A percentile compares a stretch with the other conserved stretches of the same genome.
These are phyloP conservation scores for Brachionus paranguensis DNA, from an alignment of 1,140 invertebrate species.

Conservation along the genomic window DNA sequence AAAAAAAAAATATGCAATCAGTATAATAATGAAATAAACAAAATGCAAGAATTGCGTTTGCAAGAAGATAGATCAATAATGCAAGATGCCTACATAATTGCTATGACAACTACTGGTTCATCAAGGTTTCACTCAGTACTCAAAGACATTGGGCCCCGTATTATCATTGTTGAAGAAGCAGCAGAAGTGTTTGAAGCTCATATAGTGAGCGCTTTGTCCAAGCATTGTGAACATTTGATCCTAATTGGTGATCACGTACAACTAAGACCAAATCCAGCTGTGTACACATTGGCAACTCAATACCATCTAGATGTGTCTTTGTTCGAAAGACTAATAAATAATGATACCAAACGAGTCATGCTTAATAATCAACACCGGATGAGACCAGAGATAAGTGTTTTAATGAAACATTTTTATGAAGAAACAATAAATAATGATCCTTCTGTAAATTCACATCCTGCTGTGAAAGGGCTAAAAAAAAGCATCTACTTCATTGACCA, in stretches of 20 bases:
- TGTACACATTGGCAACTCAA: slow-evolving; percentile 60
- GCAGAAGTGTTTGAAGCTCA: slow-evolving; percentile 43
- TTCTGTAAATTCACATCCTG: slow-evolving; percentile 44
- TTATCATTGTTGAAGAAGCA: slow-evolving; percentile 43
- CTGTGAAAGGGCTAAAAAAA: slow-evolving; percentile 49
- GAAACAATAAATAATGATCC: slow-evolving; percentile 46
- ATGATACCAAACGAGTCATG: slow-evolving; percentile 57
- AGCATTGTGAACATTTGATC: slow-evolving; percentile 42
- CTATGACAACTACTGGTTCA: slow-evolving; percentile 71
- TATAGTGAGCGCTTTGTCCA: slow-evolving; percentile 40
- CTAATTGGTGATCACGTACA: slow-evolving; percentile 61
- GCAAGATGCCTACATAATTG: slow-evolving; percentile 53
- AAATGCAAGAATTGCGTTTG: not conserved
- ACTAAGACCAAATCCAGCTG: slow-evolving; percentile 63
- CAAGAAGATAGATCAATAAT: slow-evolving; percentile 20
- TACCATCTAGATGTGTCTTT: slow-evolving; percentile 66
- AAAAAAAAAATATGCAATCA: slow-evolving; percentile 8
- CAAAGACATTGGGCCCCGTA: slow-evolving; percentile 40
- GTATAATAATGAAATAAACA: not conserved
- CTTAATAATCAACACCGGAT: slow-evolving; percentile 48
- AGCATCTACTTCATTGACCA: slow-evolving; percentile 55
- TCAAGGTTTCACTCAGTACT: slow-evolving; percentile 63
- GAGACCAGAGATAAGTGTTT: slow-evolving; percentile 48
- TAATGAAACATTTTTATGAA: slow-evolving; percentile 41
- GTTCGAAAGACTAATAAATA: slow-evolving; percentile 66